These are phyloP conservation scores for Sebastes hubbsi DNA, from an alignment of 2,797 vertebrate genomes.

Conservation along the genomic window DNA sequence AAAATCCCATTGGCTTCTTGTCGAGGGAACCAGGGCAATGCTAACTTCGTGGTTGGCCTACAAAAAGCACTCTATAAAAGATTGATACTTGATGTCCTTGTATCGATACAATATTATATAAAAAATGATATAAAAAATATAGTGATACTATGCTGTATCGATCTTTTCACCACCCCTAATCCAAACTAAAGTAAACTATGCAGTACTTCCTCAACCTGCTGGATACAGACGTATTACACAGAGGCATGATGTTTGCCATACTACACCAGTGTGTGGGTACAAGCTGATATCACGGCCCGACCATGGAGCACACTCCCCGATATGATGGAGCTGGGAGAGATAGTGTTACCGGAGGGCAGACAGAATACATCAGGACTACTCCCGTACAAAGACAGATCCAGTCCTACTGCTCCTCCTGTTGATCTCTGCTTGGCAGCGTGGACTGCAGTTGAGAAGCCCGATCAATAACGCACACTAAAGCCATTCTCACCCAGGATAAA, in stretches of 20 bases:
- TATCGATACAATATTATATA: too few relatives aligned
- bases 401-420: conserved; percentile 67
- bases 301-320: conserved; percentile 25
- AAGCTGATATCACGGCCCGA: conserved; percentile 25
- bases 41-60: too few relatives aligned
- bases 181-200: not conserved
- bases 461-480: conserved; percentile 77
- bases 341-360: conserved; percentile 59
- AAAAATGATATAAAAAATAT: too few relatives aligned
- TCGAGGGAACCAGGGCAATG: too few relatives aligned
- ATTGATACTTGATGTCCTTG: too few relatives aligned
- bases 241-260: not conserved
- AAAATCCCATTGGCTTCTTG: too few relatives aligned
- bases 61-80: too few relatives aligned
- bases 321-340: conserved; percentile 41
- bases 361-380: conserved; percentile 53
- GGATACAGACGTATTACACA: not conserved
- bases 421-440: conserved; percentile 72
- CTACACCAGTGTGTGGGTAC: not conserved
- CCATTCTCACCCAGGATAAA: conserved; percentile 78
- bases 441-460: conserved; percentile 72
- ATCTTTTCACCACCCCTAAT: too few relatives aligned
- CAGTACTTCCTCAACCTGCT: not conserved
- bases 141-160: too few relatives aligned
- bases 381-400: conserved; percentile 36